phyloP scores from a whole-genome alignment of 2,113 vertebrate species.

The Bubo scandiacus region DNA sequence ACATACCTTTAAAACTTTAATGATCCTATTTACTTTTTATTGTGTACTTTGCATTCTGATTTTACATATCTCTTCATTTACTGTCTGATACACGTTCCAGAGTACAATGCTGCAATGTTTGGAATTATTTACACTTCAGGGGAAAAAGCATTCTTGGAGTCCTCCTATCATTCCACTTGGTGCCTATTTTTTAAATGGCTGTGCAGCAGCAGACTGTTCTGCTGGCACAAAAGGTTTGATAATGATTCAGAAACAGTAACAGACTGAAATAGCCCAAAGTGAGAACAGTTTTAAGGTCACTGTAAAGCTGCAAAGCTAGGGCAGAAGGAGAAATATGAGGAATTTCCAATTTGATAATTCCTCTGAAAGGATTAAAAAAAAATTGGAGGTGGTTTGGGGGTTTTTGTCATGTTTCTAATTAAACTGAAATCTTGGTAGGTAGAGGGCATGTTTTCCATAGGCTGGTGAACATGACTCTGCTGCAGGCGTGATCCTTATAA shows the following conservation, averaged over 20 bases:
- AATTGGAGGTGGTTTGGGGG: background rate
- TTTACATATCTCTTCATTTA: background rate
- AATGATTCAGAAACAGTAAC: slow-evolving; percentile 26
- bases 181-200: background rate
- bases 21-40: background rate
- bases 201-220: background rate
- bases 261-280: slow-evolving; percentile 38
- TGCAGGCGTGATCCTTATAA: background rate
- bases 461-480: background rate
- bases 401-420: background rate
- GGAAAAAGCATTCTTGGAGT: background rate
- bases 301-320: slow-evolving; percentile 1
- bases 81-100: background rate
- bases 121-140: background rate
- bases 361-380: background rate
- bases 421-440: background rate
- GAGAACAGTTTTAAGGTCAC: slow-evolving; percentile 29
- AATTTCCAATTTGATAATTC: background rate
- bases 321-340: background rate
- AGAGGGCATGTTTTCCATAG: background rate
- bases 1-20: background rate
- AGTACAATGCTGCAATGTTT: background rate
- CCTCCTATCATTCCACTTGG: background rate
- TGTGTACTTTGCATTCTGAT: background rate
- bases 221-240: background rate